phyloP scores from a whole-genome alignment of 2,113 vertebrate species.

The zebrafish (Danio rerio) region DNA sequence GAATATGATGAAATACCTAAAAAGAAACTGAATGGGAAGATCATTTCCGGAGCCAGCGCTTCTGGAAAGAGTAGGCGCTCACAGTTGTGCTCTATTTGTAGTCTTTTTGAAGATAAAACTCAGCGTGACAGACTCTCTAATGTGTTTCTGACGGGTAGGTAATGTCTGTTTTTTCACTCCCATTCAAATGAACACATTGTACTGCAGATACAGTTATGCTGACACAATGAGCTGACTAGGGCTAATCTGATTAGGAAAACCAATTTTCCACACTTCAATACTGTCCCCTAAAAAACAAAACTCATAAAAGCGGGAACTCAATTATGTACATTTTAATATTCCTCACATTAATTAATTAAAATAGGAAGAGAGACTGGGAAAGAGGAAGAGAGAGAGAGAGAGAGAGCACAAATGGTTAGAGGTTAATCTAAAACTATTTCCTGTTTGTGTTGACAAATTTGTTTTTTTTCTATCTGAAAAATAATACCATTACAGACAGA shows the following conservation, averaged over 20 bases:
- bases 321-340: conserved; percentile 37
- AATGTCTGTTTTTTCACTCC: neutral
- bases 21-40: neutral
- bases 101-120: conserved; percentile 9
- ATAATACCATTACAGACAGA: too few species aligned
- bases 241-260: conserved; percentile 32
- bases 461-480: neutral
- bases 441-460: neutral
- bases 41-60: neutral
- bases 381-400: too few species aligned
- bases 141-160: neutral
- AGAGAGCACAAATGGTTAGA: neutral
- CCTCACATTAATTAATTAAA: conserved; percentile 25
- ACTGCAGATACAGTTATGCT: conserved; percentile 10
- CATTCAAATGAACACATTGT: conserved; percentile 31
- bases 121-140: neutral
- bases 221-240: conserved; percentile 12
- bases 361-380: neutral
- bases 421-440: neutral
- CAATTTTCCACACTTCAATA: conserved; percentile 31
- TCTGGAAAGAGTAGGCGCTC: neutral
- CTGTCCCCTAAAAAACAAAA: neutral
- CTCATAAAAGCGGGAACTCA: conserved; percentile 7
- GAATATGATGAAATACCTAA: conserved; percentile 1
- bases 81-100: neutral